A percentile compares a stretch with the other conserved stretches of the same genome.
Evolutionary conservation across 2,888 invertebrate genomes (phyloP).

Genomic region (Bruchidius siliquastri): DNA sequence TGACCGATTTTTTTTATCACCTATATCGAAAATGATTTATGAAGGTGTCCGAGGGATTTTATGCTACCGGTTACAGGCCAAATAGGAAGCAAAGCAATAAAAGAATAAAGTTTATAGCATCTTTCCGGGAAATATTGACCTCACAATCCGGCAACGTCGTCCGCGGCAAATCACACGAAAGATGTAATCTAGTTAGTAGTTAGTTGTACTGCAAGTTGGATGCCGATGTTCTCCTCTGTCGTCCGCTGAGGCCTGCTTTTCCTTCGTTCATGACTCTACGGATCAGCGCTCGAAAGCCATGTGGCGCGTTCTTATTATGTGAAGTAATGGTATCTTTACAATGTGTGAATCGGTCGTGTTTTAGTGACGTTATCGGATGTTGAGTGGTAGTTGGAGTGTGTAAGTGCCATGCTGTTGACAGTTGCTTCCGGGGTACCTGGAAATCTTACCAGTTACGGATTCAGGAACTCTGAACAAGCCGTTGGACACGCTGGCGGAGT

Average conservation of each 20-base stretch:
- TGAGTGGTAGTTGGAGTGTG: slow-evolving; percentile 1
- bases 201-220: background rate
- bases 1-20: too few relatives aligned
- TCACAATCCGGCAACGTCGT: background rate
- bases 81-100: background rate
- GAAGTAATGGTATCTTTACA: background rate
- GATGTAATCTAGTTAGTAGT: background rate
- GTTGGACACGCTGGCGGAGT: slow-evolving; percentile 15
- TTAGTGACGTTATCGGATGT: background rate
- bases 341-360: background rate
- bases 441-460: slow-evolving; percentile 37
- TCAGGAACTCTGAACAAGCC: slow-evolving; percentile 34
- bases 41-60: background rate
- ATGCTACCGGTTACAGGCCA: background rate
- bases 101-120: background rate
- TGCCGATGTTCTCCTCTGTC: background rate
- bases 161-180: background rate
- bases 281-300: background rate
- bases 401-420: slow-evolving; percentile 39
- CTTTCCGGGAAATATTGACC: background rate
- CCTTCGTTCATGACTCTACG: background rate
- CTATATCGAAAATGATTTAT: too few relatives aligned
- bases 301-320: background rate
- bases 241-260: background rate
- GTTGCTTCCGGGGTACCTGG: slow-evolving; percentile 36